These are phyloP conservation scores for Spea multiplicata DNA, from an alignment of 2,113 vertebrate species.

Conservation along the genomic window DNA sequence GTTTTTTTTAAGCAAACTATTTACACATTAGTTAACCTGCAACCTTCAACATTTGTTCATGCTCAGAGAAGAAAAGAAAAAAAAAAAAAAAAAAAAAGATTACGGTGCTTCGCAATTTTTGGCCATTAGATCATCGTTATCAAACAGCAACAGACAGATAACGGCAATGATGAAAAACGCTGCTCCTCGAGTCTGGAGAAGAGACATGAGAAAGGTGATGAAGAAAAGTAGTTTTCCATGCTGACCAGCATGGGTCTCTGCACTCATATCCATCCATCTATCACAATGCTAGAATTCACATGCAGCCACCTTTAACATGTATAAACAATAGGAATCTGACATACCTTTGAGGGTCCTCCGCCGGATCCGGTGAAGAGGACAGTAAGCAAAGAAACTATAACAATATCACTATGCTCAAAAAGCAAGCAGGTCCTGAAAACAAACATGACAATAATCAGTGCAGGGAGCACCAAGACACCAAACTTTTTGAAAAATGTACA, in stretches of 20 bases:
- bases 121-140: slow-evolving; percentile 98
- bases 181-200: slow-evolving; percentile 87
- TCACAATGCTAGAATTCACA: no score
- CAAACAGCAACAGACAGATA: slow-evolving; percentile 92
- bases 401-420: slow-evolving; percentile 93
- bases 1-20: no score
- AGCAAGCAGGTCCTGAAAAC: slow-evolving; percentile 84
- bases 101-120: slow-evolving; percentile 99
- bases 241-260: no score
- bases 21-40: no score
- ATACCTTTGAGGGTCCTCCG: slow-evolving; percentile 93
- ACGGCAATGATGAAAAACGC: slow-evolving; percentile 95
- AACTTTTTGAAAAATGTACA: no score
- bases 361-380: slow-evolving; percentile 92
- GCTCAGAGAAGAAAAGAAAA: no score
- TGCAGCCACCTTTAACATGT: background rate
- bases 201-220: slow-evolving; percentile 1
- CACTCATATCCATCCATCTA: no score
- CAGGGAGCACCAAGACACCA: background rate
- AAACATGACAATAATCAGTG: slow-evolving; percentile 28
- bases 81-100: slow-evolving; percentile 69
- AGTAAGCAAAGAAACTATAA: slow-evolving; percentile 87
- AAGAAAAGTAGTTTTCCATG: no score
- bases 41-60: no score
- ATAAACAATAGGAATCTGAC: background rate